phyloP scores from a whole-genome alignment of 2,888 invertebrate genomes.

The Nemoura dubitans region DNA sequence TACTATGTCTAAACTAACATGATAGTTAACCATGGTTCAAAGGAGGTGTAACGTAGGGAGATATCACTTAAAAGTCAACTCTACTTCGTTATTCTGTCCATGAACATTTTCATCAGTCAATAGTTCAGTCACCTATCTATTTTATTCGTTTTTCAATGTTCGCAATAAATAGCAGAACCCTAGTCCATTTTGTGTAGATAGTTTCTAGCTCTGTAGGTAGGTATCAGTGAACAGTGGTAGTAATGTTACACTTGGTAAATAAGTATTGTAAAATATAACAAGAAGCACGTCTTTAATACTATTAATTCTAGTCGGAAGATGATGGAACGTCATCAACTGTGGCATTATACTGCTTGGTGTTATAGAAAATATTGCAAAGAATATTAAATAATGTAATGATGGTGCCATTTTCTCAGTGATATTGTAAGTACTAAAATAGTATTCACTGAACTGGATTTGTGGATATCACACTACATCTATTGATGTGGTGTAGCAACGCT shows the following conservation, averaged over 20 bases:
- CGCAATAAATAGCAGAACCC: constrained; percentile 20
- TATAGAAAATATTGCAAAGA: constrained; percentile 42
- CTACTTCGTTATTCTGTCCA: not conserved
- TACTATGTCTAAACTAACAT: constrained; percentile 15
- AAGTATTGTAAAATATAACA: constrained; percentile 45
- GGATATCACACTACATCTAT: not conserved
- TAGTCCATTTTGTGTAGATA: constrained; percentile 44
- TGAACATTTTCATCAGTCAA: not conserved
- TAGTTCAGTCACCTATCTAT: not conserved
- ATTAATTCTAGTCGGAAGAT: constrained; percentile 47
- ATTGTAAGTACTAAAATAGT: constrained; percentile 13
- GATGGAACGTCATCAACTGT: constrained; percentile 39
- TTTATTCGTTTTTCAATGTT: constrained; percentile 1
- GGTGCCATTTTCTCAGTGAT: constrained; percentile 29
- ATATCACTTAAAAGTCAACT: not conserved
- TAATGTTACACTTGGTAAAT: constrained; percentile 42
- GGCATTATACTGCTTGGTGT: constrained; percentile 47
- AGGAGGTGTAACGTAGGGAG: not conserved
- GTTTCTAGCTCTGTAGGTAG: not conserved
- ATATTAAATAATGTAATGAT: constrained; percentile 10
- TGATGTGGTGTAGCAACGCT: not conserved
- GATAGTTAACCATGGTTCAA: not conserved
- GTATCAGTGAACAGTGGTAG: constrained; percentile 33
- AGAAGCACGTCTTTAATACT: constrained; percentile 45
- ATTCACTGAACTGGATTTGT: constrained; percentile 3